Evolutionary conservation across 2,888 invertebrate genomes (phyloP).

Genomic region (Frankliniella fusca): DNA sequence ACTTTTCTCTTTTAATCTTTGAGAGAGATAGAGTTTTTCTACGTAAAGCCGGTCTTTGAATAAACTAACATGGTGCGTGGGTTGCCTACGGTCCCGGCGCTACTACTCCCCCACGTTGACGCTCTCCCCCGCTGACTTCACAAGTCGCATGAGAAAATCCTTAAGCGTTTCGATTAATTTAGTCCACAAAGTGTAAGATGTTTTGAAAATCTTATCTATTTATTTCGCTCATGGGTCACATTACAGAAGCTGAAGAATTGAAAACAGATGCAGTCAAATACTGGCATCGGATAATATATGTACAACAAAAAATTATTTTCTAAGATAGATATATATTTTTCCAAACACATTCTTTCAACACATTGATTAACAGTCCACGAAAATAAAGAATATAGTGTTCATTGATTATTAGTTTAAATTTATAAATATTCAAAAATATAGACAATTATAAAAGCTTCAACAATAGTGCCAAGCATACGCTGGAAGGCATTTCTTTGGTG

Average conservation of each 20-base stretch:
- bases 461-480: slow-evolving; percentile 14
- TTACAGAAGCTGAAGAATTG: neutral
- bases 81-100: no score
- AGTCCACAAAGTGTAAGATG: no score
- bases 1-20: no score
- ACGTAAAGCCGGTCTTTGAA: no score
- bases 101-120: no score
- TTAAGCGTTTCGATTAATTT: no score
- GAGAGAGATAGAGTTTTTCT: no score
- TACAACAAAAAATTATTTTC: neutral
- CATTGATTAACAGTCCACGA: neutral
- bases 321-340: neutral
- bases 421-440: slow-evolving; percentile 4
- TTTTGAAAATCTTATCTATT: no score
- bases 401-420: neutral
- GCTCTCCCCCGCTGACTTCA: no score
- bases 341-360: neutral
- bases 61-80: no score
- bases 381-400: neutral
- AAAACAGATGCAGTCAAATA: neutral
- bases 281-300: neutral
- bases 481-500: slow-evolving; percentile 28
- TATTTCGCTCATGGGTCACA: no score
- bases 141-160: no score
- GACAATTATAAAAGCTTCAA: neutral